Conservation (phyloP, 2,888 invertebrate species). For the Leptopilina myrica region DNA sequence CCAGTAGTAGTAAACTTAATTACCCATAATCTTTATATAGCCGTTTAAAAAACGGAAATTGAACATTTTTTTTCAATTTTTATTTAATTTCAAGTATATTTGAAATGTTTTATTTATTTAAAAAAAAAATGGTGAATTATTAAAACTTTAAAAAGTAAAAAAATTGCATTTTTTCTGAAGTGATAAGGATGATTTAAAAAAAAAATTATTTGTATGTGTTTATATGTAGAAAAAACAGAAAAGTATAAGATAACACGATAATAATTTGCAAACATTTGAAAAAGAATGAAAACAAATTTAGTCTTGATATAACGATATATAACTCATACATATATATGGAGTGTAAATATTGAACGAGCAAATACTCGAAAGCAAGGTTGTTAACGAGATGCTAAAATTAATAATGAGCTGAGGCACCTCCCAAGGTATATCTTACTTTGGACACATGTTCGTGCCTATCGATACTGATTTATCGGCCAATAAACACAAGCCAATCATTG, state of each 20-base stretch:
- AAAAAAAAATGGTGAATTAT: no score
- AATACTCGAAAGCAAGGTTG: slow-evolving; percentile 14
- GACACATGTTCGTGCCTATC: slow-evolving; percentile 57
- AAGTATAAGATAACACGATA: no score
- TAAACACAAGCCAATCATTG: slow-evolving; percentile 54
- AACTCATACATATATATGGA: background rate
- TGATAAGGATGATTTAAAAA: no score
- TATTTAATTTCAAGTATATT: no score
- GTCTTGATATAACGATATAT: background rate
- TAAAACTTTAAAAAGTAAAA: no score
- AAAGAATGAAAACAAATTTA: background rate
- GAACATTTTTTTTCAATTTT: background rate
- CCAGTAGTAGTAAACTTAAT: background rate
- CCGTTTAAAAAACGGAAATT: background rate
- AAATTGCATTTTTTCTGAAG: no score
- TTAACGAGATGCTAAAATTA: slow-evolving; percentile 59
- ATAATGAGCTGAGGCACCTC: slow-evolving; percentile 58
- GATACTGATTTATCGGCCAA: slow-evolving; percentile 65
- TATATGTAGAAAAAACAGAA: no score
- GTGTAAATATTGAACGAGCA: slow-evolving; percentile 6
- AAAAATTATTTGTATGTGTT: no score
- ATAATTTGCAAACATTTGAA: no score
- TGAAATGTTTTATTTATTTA: no score
- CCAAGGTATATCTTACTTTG: slow-evolving; percentile 54
- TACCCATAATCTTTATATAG: background rate